phyloP scores from a whole-genome alignment of 2,113 vertebrate species.

The Triplophysa rosa region DNA sequence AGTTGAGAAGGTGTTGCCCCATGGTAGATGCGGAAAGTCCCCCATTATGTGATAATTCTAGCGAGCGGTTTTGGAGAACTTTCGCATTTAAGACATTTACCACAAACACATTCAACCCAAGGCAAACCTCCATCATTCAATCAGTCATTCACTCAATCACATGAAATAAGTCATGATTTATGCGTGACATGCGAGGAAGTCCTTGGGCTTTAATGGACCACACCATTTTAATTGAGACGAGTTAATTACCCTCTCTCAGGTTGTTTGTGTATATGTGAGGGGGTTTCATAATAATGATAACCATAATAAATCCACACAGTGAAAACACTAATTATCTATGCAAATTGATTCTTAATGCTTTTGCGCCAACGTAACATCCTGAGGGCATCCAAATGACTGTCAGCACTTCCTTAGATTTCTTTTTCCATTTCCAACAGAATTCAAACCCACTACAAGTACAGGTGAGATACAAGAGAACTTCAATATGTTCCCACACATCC shows the following conservation, averaged over 20 bases:
- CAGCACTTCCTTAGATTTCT: conserved; percentile 14
- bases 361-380: conserved; percentile 5
- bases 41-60: conserved; percentile 80
- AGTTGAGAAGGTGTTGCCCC: conserved; percentile 66
- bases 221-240: conserved; percentile 64
- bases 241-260: conserved; percentile 63
- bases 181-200: conserved; percentile 69
- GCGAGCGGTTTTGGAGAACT: conserved; percentile 72
- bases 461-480: conserved; percentile 11
- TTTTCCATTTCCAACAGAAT: conserved; percentile 14
- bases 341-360: neutral
- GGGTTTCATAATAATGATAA: conserved; percentile 51
- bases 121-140: conserved; percentile 61
- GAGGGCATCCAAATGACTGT: conserved; percentile 5
- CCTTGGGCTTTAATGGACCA: conserved; percentile 64
- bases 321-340: conserved; percentile 44
- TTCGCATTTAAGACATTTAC: conserved; percentile 74
- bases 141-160: conserved; percentile 63
- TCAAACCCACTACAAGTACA: neutral
- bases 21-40: conserved; percentile 78
- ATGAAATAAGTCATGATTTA: conserved; percentile 77
- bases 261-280: conserved; percentile 36
- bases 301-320: conserved; percentile 51
- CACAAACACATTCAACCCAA: conserved; percentile 72
- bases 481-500: conserved; percentile 33